These are phyloP conservation scores for Callipepla californica DNA, from an alignment of 2,113 vertebrate species.

Conservation along the genomic window DNA sequence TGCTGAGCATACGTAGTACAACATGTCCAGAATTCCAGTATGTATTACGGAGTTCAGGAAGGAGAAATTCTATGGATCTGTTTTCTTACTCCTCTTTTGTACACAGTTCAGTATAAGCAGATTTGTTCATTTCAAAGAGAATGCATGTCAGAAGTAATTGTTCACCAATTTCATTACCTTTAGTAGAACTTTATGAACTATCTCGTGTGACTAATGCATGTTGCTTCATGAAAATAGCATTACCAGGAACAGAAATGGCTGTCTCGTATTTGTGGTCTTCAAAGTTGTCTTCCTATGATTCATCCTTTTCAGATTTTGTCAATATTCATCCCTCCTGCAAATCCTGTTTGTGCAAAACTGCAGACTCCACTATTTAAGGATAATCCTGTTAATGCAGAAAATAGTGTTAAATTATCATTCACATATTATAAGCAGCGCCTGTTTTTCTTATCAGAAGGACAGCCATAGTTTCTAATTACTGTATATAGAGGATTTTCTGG, in stretches of 20 bases:
- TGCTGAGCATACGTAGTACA: background rate
- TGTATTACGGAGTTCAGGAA: background rate
- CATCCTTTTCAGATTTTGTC: background rate
- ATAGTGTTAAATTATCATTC: background rate
- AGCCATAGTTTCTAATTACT: background rate
- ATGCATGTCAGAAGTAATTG: background rate
- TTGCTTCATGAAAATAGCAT: background rate
- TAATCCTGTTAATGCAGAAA: background rate
- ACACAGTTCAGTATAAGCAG: background rate
- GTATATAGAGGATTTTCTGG: background rate
- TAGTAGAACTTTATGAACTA: background rate
- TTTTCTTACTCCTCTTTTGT: background rate
- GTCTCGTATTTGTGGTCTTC: background rate
- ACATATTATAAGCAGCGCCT: background rate
- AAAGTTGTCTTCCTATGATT: background rate
- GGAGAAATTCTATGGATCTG: background rate
- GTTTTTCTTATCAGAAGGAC: background rate
- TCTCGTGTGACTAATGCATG: background rate
- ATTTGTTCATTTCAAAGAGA: background rate
- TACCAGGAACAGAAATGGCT: background rate
- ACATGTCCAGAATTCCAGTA: background rate
- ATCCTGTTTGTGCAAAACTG: background rate
- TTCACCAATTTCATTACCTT: background rate
- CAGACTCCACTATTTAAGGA: background rate
- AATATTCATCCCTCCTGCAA: background rate